These are phyloP conservation scores for Arctocebus calabarensis DNA, from an alignment of 2,797 vertebrate genomes.

Conservation along the genomic window DNA sequence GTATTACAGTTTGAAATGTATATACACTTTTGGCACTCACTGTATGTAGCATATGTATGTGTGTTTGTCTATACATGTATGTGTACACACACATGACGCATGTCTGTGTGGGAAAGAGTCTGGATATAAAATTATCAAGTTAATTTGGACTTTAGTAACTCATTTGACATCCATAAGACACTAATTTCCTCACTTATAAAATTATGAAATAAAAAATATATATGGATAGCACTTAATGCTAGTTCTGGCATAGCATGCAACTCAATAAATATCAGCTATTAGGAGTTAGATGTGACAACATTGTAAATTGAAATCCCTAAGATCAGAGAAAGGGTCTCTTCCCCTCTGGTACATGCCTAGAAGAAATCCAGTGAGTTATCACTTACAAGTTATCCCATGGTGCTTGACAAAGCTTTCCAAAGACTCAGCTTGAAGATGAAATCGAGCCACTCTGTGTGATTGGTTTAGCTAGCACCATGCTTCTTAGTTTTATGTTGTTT, in stretches of 20 bases:
- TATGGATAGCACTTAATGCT: background rate
- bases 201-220: slow-evolving; percentile 3
- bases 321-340: background rate
- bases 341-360: background rate
- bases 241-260: background rate
- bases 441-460: background rate
- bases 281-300: slow-evolving; percentile 32
- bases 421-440: background rate
- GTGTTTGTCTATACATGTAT: rapidly evolving
- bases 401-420: background rate
- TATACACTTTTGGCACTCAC: too few relatives aligned
- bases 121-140: background rate
- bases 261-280: slow-evolving; percentile 21
- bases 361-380: background rate
- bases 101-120: background rate
- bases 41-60: background rate
- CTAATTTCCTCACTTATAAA: slow-evolving; percentile 39
- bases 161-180: background rate
- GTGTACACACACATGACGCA: rapidly evolving
- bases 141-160: background rate
- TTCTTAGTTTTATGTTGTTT: background rate
- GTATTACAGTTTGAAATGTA: too few relatives aligned
- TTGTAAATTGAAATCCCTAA: background rate
- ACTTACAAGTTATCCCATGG: background rate
- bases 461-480: background rate